Conservation (phyloP, 2,113 vertebrate genomes). For the Ptyas mucosa region DNA sequence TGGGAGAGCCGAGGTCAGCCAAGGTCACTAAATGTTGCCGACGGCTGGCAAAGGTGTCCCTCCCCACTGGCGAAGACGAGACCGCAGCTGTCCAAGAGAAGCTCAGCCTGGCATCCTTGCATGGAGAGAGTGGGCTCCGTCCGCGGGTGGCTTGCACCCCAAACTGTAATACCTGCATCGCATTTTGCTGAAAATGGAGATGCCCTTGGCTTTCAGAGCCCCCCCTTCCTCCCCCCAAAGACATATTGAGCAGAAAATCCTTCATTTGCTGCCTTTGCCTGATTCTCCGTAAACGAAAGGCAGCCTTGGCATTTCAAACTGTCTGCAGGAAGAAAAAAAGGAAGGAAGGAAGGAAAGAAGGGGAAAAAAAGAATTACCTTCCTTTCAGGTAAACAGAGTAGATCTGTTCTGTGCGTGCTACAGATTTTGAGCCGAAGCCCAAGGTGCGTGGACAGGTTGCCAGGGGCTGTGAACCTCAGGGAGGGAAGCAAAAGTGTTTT, state of each 20-base stretch:
- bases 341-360: too few relatives aligned
- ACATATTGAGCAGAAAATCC: too few relatives aligned
- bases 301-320: not conserved
- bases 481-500: not conserved
- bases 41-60: not conserved
- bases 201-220: not conserved
- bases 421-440: not conserved
- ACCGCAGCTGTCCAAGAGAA: not conserved
- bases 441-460: not conserved
- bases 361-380: not conserved
- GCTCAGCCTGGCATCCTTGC: not conserved
- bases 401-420: not conserved
- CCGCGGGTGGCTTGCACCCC: too few relatives aligned
- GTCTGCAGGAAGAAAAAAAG: not conserved
- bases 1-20: not conserved
- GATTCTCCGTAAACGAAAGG: not conserved
- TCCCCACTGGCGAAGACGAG: not conserved
- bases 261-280: not conserved
- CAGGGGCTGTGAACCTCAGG: not conserved
- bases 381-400: not conserved
- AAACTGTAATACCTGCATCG: rapidly evolving
- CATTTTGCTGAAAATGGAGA: not conserved
- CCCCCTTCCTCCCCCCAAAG: not conserved
- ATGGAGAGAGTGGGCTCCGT: not conserved
- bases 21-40: not conserved